Evolutionary conservation across 2,888 invertebrate species (phyloP).

Genomic region (Hirtodrosophila confusa): DNA sequence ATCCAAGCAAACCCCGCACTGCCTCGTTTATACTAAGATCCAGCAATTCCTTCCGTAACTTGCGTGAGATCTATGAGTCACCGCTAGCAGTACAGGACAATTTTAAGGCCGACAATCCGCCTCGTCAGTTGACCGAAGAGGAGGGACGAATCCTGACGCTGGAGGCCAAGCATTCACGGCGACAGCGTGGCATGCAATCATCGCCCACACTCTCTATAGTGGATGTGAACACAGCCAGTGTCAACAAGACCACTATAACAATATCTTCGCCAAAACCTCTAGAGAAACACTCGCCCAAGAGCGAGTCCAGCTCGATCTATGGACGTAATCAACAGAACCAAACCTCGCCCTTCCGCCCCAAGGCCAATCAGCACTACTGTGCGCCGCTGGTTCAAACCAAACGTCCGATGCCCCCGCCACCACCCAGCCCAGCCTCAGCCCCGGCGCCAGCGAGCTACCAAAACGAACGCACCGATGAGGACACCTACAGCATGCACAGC

Average conservation of each 20-base stretch:
- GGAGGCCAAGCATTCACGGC: constrained; percentile 89
- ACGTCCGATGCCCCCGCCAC: constrained; percentile 64
- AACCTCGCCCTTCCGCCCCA: constrained; percentile 24
- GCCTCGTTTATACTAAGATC: constrained; percentile 88
- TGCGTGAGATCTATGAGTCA: constrained; percentile 90
- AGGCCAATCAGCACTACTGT: constrained; percentile 62
- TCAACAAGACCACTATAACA: constrained; percentile 79
- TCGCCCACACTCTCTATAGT: constrained; percentile 66
- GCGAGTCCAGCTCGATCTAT: constrained; percentile 7
- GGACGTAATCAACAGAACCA: constrained; percentile 7
- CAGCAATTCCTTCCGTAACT: constrained; percentile 89
- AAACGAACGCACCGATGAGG: constrained; percentile 62
- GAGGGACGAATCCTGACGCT: constrained; percentile 89
- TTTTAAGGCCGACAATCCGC: constrained; percentile 79
- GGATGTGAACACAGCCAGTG: constrained; percentile 71
- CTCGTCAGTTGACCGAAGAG: constrained; percentile 45
- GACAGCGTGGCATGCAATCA: constrained; percentile 86
- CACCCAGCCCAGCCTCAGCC: constrained; percentile 30
- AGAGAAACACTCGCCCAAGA: constrained; percentile 16
- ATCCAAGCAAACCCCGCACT: constrained; percentile 46
- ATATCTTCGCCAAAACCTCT: constrained; percentile 63
- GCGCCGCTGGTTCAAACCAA: constrained; percentile 59
- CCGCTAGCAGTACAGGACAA: constrained; percentile 85
- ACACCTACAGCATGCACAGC: constrained; percentile 82
- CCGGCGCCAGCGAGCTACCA: constrained; percentile 34